Evolutionary conservation across 2,113 vertebrate genomes (phyloP).

Genomic region (Dryoscopus gambensis): DNA sequence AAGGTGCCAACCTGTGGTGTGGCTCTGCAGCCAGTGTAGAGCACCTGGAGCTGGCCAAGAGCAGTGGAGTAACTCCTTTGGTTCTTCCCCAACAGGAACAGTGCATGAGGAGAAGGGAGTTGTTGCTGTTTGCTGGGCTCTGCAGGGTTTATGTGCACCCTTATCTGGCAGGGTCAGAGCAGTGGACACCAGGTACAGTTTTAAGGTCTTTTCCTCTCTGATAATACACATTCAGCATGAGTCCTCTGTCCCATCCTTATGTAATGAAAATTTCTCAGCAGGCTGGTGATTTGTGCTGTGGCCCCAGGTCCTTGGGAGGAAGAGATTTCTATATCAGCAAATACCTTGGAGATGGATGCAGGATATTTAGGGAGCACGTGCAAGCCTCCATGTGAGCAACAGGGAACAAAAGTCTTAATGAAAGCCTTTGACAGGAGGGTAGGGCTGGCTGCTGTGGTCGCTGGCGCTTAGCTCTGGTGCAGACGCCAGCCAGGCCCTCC

Average conservation of each 20-base stretch:
- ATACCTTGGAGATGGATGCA: constrained; percentile 24
- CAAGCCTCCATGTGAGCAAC: constrained; percentile 32
- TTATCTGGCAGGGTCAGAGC: not conserved
- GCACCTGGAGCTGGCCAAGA: not conserved
- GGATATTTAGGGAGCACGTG: constrained; percentile 23
- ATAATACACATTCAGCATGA: not conserved
- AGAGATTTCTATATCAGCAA: constrained; percentile 64
- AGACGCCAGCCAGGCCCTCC: constrained; percentile 33
- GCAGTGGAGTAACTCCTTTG: not conserved
- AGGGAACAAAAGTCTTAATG: constrained; percentile 70
- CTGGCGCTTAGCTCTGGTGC: constrained; percentile 33
- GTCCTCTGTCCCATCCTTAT: not conserved
- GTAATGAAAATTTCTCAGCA: constrained; percentile 64
- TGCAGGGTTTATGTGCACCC: not conserved
- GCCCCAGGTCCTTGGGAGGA: not conserved
- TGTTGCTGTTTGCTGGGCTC: not conserved
- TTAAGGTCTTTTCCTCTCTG: not conserved
- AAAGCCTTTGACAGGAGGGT: constrained; percentile 59
- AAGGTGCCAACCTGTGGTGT: fast-evolving
- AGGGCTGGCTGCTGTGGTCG: not conserved
- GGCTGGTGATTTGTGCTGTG: constrained; percentile 9
- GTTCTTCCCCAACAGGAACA: fast-evolving
- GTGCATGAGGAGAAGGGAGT: not conserved
- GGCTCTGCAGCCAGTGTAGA: not conserved
- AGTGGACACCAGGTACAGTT: not conserved